Evolutionary conservation across 2,888 invertebrate genomes (phyloP).

Genomic region (Epistrophella euchroma): DNA sequence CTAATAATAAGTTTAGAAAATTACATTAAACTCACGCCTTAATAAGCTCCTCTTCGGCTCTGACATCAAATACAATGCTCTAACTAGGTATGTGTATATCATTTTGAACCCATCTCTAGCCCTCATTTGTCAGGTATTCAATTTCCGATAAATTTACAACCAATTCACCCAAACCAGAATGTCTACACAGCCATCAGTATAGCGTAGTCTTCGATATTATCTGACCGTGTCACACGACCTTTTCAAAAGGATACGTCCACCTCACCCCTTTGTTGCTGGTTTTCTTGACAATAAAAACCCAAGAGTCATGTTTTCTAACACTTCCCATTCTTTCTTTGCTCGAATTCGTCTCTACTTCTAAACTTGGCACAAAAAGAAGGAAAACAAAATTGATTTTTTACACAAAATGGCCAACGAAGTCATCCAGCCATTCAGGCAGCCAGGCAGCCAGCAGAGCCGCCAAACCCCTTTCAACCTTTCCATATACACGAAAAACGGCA

Average conservation of each 20-base stretch:
- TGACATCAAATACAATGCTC: conserved; percentile 27
- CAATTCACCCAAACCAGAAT: conserved; percentile 23
- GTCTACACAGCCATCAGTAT: not conserved
- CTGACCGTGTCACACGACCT: conserved; percentile 59
- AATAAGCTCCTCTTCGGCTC: conserved; percentile 48
- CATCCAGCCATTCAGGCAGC: conserved; percentile 6
- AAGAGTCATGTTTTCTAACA: conserved; percentile 66
- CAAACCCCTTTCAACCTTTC: conserved; percentile 5
- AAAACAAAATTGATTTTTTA: conserved; percentile 72
- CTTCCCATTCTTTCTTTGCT: conserved; percentile 29
- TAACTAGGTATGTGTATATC: conserved; percentile 41
- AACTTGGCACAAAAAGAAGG: conserved; percentile 51
- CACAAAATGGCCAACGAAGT: conserved; percentile 68
- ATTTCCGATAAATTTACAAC: conserved; percentile 74
- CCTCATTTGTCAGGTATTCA: conserved; percentile 76
- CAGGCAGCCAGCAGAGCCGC: not conserved
- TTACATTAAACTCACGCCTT: conserved; percentile 60
- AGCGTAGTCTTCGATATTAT: conserved; percentile 54
- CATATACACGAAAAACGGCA: conserved; percentile 50
- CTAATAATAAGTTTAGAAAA: conserved; percentile 48
- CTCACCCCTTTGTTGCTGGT: conserved; percentile 14
- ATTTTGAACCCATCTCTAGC: conserved; percentile 66
- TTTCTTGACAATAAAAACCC: conserved; percentile 67
- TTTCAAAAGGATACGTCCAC: conserved; percentile 21
- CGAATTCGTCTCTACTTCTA: conserved; percentile 21